Base-by-base conservation (phyloP, 2,797 vertebrate genomes). In the Taeniopygia guttata region DNA sequence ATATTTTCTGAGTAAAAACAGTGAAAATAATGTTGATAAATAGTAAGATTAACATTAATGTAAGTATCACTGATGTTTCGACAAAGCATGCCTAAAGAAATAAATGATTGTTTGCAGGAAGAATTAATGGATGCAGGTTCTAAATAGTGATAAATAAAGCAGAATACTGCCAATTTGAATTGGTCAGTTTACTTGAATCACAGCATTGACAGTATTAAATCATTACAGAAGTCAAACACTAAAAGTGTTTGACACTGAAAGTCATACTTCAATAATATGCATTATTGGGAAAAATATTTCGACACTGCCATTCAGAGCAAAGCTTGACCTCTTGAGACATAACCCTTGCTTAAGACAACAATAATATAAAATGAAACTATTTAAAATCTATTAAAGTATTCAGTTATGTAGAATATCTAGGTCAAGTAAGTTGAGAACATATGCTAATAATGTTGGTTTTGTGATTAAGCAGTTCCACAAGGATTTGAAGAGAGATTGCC, bases 131-230 rank as follows among this genome's bases (percentile, higher is more conserved):
- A 64, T 83, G 85, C 26, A 69, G 26, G 70, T 73, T 94, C 91
- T 69, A 95, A 92, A 94, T 84, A 91, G 66, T 74, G 29, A 91
- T 97, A 54, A 68, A 70, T 89, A 96, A 97, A 89, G 51, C 40
- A 68, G 56, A 96, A 96, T 87, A 84, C 76, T 76, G 45, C 79
- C 84, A 94, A 55, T 94, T 63, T 79, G 30, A 84, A 88, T 83
- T 76, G 85, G 27, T 64, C 38, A 15, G 5, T 82, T 93, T 93
- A 79, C 63, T 67, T 86, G 63, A 94, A 88, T 86, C 34, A 52
- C 34, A 86, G 3, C 43, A 75, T 12, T 72, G 56, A 69, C 5
- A 70, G n/a, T 69, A 66, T 77, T 64, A 91, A 45, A 69, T 64
- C 42, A 80, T 83, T 94, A 69, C 88, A 92, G 22, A 51, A 93